phyloP scores from a whole-genome alignment of 2,797 vertebrate genomes.

The Mormyrus hasselquistii region DNA sequence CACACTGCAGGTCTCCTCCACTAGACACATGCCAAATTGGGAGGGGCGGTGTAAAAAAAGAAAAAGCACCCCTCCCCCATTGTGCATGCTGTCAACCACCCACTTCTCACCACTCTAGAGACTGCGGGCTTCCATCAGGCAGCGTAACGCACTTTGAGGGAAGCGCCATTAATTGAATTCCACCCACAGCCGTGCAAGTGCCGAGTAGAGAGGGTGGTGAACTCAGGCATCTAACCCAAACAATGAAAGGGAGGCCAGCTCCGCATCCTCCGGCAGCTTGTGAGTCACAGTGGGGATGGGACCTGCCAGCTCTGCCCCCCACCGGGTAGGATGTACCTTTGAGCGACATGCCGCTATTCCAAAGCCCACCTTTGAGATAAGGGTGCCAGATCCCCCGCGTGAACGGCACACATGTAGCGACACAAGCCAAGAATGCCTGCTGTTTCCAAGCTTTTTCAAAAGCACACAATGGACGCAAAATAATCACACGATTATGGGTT shows the following conservation, averaged over 20 bases:
- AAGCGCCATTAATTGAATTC: slow-evolving; percentile 6
- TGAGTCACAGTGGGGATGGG: not conserved
- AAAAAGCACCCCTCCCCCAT: not conserved
- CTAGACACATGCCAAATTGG: not conserved
- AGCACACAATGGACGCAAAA: not conserved
- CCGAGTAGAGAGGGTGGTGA: not conserved
- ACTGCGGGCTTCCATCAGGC: not conserved
- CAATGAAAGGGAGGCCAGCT: not conserved
- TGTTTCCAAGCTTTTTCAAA: not conserved
- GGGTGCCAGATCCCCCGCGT: not conserved
- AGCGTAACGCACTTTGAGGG: not conserved
- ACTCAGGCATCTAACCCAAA: slow-evolving; percentile 5
- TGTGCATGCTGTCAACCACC: not conserved
- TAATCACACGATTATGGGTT: not conserved
- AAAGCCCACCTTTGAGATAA: not conserved
- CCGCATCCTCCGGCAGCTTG: not conserved
- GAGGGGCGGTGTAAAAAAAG: not conserved
- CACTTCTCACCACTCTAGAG: not conserved
- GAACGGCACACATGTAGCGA: not conserved
- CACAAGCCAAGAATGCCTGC: not conserved
- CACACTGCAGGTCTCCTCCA: not conserved
- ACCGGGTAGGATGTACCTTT: not conserved
- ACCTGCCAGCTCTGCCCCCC: not conserved
- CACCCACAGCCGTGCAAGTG: not conserved
- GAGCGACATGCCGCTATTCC: not conserved